A percentile compares a stretch with the other conserved stretches of the same genome.
Conservation (phyloP, 2,888 invertebrate species). For the Hydraecia micacea region DNA sequence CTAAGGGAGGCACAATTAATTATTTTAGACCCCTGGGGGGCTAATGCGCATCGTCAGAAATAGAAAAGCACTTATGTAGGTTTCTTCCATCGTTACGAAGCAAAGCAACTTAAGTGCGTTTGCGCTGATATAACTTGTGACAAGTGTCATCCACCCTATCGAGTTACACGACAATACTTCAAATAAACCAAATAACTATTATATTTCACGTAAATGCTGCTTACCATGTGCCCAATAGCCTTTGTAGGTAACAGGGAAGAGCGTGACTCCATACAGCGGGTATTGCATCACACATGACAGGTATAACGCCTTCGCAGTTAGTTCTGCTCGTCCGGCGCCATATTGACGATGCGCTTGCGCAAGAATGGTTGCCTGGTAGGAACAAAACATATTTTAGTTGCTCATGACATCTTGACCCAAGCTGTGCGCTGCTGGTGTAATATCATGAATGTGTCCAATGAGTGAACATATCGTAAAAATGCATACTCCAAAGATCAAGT, state of each 20-base stretch:
- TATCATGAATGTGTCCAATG: too few species aligned
- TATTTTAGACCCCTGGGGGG: not conserved
- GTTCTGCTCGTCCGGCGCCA: conserved; percentile 97
- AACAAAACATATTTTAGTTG: not conserved
- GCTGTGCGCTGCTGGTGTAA: too few species aligned
- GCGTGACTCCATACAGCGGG: conserved; percentile 96
- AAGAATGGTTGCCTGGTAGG: conserved; percentile 92
- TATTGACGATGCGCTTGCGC: conserved; percentile 97
- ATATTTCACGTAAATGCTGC: conserved; percentile 24
- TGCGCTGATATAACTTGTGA: too few species aligned
- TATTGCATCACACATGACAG: conserved; percentile 99
- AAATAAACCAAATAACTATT: not conserved
- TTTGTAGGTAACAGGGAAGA: conserved; percentile 97
- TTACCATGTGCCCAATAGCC: conserved; percentile 98
- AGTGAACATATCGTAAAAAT: too few species aligned
- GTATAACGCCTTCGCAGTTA: conserved; percentile 98
- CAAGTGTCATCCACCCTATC: too few species aligned
- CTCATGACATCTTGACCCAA: too few species aligned
- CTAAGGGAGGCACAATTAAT: not conserved
- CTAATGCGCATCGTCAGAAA: not conserved
- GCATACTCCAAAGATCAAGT: too few species aligned
- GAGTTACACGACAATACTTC: not conserved
- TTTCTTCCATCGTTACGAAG: too few species aligned
- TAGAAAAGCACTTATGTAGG: too few species aligned
- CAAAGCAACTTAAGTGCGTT: too few species aligned